phyloP scores from a whole-genome alignment of 37 sponge, comb jelly and placozoan species.

The Tethya wilhelma region DNA sequence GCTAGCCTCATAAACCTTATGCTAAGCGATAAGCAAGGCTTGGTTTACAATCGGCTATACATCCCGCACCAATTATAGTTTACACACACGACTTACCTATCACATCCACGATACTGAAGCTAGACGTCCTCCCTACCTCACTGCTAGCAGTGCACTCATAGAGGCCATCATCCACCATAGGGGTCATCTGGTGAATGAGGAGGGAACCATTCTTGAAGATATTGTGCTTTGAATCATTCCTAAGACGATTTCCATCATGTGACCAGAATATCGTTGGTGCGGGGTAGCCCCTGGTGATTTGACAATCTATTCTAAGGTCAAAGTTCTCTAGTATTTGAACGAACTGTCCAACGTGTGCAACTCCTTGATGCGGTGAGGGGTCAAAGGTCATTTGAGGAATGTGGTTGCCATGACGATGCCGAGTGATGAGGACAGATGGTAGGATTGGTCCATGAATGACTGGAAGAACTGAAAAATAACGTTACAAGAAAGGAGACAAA shows the following conservation, averaged over 20 bases:
- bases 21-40: too few species aligned
- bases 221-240: not conserved
- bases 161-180: too few species aligned
- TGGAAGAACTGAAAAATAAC: constrained; percentile 5
- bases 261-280: constrained; percentile 8
- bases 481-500: not conserved
- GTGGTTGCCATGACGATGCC: too few species aligned
- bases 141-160: too few species aligned
- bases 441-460: not conserved
- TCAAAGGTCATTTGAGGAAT: too few species aligned
- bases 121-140: too few species aligned
- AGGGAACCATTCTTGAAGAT: constrained; percentile 6
- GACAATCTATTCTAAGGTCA: not conserved
- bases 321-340: not conserved
- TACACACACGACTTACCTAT: too few species aligned
- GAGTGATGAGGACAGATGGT: not conserved
- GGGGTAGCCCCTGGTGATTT: constrained; percentile 4
- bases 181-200: not conserved
- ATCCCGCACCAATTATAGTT: too few species aligned
- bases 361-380: not conserved
- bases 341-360: not conserved
- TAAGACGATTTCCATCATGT: not conserved
- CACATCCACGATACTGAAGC: too few species aligned
- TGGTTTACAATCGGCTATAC: too few species aligned
- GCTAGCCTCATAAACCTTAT: too few species aligned